phyloP scores from a whole-genome alignment of 2,797 vertebrate genomes.

The Gymnothorax reevesii region DNA sequence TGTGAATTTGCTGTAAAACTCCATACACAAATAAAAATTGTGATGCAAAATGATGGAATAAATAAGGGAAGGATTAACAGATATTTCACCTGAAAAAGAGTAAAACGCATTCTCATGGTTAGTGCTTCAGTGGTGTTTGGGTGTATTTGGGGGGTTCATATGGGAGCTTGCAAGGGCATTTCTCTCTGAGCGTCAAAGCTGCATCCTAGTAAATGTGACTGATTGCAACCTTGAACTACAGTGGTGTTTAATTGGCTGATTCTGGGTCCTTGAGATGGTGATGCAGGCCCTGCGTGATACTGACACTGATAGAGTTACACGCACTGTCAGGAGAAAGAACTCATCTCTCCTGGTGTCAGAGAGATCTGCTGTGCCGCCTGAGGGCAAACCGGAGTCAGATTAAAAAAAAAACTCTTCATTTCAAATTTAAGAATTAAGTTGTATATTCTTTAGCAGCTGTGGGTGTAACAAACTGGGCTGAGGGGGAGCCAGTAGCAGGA shows the following conservation, averaged over 20 bases:
- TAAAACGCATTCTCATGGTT: too few relatives aligned
- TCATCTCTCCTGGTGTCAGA: conserved; percentile 9
- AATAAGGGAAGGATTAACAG: conserved; percentile 27
- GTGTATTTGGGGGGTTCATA: background rate
- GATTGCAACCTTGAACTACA: background rate
- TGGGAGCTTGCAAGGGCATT: background rate
- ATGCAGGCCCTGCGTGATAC: background rate
- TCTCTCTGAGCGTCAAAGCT: background rate
- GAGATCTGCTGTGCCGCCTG: conserved; percentile 22
- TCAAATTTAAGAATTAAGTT: background rate
- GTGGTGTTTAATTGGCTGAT: conserved; percentile 16
- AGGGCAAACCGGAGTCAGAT: background rate
- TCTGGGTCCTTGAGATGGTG: conserved; percentile 11
- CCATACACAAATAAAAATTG: background rate
- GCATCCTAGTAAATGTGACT: background rate
- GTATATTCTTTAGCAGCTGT: conserved; percentile 42
- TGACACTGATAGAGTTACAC: conserved; percentile 16
- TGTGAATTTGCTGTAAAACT: too few relatives aligned
- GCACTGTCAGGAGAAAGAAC: background rate
- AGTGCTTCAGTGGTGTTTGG: background rate
- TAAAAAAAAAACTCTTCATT: background rate
- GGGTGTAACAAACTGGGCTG: conserved; percentile 27
- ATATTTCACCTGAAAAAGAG: too few relatives aligned
- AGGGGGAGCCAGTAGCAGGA: too few relatives aligned
- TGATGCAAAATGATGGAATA: background rate